These are phyloP conservation scores for Enteromius fasciolatus DNA, from an alignment of 2,797 vertebrate genomes.

Conservation along the genomic window DNA sequence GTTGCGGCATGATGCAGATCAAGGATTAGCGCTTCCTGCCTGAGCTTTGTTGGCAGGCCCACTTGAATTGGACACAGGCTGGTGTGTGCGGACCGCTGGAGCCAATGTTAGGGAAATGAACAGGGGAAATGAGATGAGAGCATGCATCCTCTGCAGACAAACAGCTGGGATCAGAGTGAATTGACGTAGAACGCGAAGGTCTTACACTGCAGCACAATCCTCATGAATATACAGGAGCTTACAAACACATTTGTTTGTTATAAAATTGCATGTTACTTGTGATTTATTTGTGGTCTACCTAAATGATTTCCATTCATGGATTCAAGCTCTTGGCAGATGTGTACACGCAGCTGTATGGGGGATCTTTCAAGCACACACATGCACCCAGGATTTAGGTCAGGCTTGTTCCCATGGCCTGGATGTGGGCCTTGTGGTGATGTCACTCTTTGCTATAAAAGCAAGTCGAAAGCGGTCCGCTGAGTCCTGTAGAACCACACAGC, in stretches of 20 bases:
- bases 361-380: slow-evolving; percentile 24
- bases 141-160: slow-evolving; percentile 53
- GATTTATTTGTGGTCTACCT: slow-evolving; percentile 10
- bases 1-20: slow-evolving; percentile 76
- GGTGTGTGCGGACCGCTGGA: slow-evolving; percentile 59
- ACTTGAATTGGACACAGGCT: slow-evolving; percentile 78
- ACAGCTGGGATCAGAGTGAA: slow-evolving; percentile 62
- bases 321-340: slow-evolving; percentile 17
- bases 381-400: slow-evolving; percentile 56
- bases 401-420: slow-evolving; percentile 56
- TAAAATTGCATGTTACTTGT: slow-evolving; percentile 15
- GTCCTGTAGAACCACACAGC: slow-evolving; percentile 59
- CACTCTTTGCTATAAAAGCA: slow-evolving; percentile 57
- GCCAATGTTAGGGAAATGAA: slow-evolving; percentile 68
- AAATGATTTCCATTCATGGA: slow-evolving; percentile 28
- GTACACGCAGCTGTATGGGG: slow-evolving; percentile 2
- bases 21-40: slow-evolving; percentile 83
- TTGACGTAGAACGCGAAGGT: slow-evolving; percentile 14
- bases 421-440: slow-evolving; percentile 51
- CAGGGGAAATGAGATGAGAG: slow-evolving; percentile 61
- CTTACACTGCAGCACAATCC: slow-evolving; percentile 3
- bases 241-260: slow-evolving; percentile 9
- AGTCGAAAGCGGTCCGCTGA: slow-evolving; percentile 44
- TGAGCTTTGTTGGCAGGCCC: slow-evolving; percentile 76
- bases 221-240: slow-evolving; percentile 42